Base-by-base conservation (phyloP, 2,797 vertebrate genomes). In the Myripristis jacobus region DNA sequence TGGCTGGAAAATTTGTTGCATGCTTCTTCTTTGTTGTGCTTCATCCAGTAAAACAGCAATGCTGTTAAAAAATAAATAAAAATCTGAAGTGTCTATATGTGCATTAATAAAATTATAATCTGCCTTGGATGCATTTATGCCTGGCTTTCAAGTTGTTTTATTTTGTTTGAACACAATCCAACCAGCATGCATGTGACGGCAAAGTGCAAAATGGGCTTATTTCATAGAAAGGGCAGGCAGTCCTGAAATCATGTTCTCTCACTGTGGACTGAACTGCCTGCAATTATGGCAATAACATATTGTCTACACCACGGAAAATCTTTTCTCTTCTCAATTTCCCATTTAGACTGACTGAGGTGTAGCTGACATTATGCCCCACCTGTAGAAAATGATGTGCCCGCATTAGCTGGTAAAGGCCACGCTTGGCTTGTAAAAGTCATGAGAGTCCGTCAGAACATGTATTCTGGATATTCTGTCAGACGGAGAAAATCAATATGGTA, bases 401-500 rank as follows among this genome's bases (percentile, higher is more conserved):
- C 70, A 57, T 82, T 67, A 75, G 75, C 52, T 55, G 54, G 44
- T 66, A 80, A 87, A 88, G 75, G 83, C 73, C 77, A 46, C 75
- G 71, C 74, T 82, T 71, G 69, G 57, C 66, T 57, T 71, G 66
- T 73, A 86, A 80, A 66, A 74, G 65, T 73, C 70, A 75, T 70
- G 75, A 74, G 66, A 56, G 15, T 7, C 79, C 12, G 41, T 85
- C 77, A 80, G 55, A 81, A 47, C 25, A 46, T 54, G 63, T 82
- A 82, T 47, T 21, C 31, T 62, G 50, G 75, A 79, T 75, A 54
- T 80, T 56, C 43, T 65, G 43, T 56, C 57, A 77, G 66, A 81
- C 82, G 44, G 66, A n/a, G 48, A 44, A 70, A 85, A 84, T 88
- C 86, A 67, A 87, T 89, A 73, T 47, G 27, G 73, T 53, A 31